These are phyloP conservation scores for Seriola quinqueradiata DNA, from an alignment of 2,113 vertebrate genomes.

Conservation along the genomic window DNA sequence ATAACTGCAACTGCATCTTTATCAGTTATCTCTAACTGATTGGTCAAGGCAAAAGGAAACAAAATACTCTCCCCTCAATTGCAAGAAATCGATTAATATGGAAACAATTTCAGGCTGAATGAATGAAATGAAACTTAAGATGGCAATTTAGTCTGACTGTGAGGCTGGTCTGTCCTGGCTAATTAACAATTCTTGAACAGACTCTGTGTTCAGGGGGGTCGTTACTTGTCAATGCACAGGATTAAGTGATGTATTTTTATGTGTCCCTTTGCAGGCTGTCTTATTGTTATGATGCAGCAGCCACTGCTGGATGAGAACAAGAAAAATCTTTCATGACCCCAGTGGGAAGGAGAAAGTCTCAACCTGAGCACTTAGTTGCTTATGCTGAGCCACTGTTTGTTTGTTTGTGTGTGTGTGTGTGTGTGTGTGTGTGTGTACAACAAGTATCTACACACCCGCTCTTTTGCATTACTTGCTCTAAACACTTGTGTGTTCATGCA, in stretches of 20 bases:
- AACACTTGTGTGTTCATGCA: conserved; percentile 1
- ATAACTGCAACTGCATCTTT: background rate
- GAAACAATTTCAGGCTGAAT: background rate
- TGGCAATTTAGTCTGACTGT: background rate
- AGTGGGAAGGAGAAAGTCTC: conserved; percentile 25
- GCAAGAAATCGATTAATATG: background rate
- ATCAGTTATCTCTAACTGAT: background rate
- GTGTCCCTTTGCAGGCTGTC: conserved; percentile 24
- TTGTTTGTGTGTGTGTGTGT: background rate
- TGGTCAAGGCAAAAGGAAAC: background rate
- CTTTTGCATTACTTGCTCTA: conserved; percentile 6
- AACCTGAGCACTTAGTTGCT: conserved; percentile 12
- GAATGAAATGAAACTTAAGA: background rate
- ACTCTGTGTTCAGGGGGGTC: background rate
- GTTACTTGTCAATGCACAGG: conserved; percentile 4
- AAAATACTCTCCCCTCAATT: background rate
- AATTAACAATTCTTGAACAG: background rate
- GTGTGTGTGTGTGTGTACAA: background rate
- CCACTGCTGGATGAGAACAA: conserved; percentile 8
- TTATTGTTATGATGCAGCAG: conserved; percentile 22
- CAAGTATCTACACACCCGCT: background rate
- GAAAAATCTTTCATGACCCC: conserved; percentile 34
- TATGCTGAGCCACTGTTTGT: conserved; percentile 15
- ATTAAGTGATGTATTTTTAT: conserved; percentile 30
- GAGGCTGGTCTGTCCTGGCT: background rate